Base-by-base conservation (phyloP, 2,797 vertebrate genomes). In the Masticophis lateralis region DNA sequence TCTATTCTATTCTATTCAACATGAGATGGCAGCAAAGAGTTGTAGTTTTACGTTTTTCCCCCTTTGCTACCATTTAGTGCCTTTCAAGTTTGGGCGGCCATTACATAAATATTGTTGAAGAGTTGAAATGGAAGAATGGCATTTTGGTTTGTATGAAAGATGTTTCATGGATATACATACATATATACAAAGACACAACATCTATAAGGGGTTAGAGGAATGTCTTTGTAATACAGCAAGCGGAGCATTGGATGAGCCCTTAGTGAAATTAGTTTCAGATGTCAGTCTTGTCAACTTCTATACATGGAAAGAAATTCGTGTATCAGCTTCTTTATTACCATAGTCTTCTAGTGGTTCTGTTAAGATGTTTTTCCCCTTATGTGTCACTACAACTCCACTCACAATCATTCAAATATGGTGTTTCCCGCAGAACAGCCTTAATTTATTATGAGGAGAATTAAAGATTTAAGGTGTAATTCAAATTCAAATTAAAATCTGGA, bases 401-500 rank as follows among this genome's bases (percentile, higher is more conserved):
- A 1, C 32, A 93, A 28, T 14, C 47, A 74, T 88, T 60, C 22
- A 88, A 53, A 91, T 56, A 7, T 25, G 69, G 92, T 11, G 37
- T 56, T 90, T 83, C 20, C 74, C 90, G 28, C 51, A 92, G 94
- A 1, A 93, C 55, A 95, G 79, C 86, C 94, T 90, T 92, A 91
- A 20, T 22, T 37, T 0, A 13, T 89, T 87, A 20, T 93, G 59
- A 56, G 55, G 25, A 14, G 27, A 20, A 95, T 91, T 59, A 95
- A 96, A 91, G 69, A 91, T 83, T 83, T 47, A 86, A 63, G 4
- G 63, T 89, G 93, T 93, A 94, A 91, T 90, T 56, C 94, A 90
- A 90, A 93, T 95, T 95, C 37, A 94, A 96, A 83, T 94, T 95
- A 22, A 12, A 88, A 43, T 91, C 79, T 96, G 97, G 96, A 97